Evolutionary conservation across 2,797 vertebrate genomes (phyloP), one percentile per base, ranked within the genome.

Genomic region (Linurgus olivaceus): DNA sequence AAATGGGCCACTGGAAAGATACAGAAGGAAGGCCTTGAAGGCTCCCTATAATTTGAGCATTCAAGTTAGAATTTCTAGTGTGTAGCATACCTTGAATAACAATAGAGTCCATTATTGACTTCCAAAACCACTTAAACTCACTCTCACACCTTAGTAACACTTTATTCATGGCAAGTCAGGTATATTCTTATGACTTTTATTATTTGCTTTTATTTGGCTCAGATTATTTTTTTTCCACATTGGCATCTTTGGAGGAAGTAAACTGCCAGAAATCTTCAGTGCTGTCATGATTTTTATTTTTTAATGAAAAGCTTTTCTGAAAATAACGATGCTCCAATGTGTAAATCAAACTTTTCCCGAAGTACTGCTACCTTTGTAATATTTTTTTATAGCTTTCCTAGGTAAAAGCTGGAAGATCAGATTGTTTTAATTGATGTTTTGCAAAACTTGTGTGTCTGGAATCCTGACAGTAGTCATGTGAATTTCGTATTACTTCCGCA

Each of bases 341-440:
- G 10, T 75, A 66, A 72, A 75, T 62, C 17, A 48, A 50, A 66
- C 26, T 67, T 33, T 66, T 77, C 24, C 25, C 28, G 6, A 37
- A 85, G 45, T 44, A 59, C 13, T 48, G 15, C 44, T 59, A 17
- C 29, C 9, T 72, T 44, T 57, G 16, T 76, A 18, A 11, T 25
- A 58, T 68, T 68, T 66, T 66, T 68, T 19, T 48, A 5, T 26
- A 48, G 28, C 50, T 88, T 83, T 86, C 28, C 11, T 35, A 25
- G 48, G 38, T 76, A 42, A 48, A 77, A 77, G 17, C 17, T 44
- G 57, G 35, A 79, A 79, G 38, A 38, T 73, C 48, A 58, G 86
- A 26, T 94, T 79, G 59, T 66, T 96, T 91, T 89, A 90, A 89
- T 35, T 85, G 50, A 61, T 65, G 40, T 74, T 86, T 86, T 86